A percentile compares a stretch with the other conserved stretches of the same genome.
phyloP scores from a whole-genome alignment of 2,113 vertebrate species.

The Shinisaurus crocodilurus region DNA sequence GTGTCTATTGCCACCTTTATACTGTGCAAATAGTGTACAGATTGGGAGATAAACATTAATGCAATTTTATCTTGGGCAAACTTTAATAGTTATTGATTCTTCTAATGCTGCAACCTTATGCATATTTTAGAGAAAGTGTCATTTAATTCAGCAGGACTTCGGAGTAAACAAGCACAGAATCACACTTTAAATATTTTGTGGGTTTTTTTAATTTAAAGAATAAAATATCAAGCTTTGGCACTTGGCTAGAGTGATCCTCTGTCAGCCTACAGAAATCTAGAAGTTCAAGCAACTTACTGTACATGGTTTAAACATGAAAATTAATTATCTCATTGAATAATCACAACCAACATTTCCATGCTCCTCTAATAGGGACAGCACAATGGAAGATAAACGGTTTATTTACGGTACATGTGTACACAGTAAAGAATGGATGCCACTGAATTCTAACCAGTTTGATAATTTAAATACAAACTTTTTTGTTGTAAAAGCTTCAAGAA shows the following conservation, averaged over 20 bases:
- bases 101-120: neutral
- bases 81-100: neutral
- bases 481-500: neutral
- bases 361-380: neutral
- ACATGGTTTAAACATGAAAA: neutral
- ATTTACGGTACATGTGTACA: neutral
- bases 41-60: neutral
- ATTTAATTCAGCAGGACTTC: neutral
- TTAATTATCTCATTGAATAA: neutral
- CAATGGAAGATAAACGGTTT: neutral
- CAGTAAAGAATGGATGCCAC: neutral
- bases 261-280: neutral
- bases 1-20: neutral
- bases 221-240: neutral
- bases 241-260: neutral
- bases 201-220: neutral
- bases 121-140: neutral
- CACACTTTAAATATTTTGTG: neutral
- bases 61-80: neutral
- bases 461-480: neutral
- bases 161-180: neutral
- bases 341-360: neutral
- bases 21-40: neutral
- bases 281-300: neutral
- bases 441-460: neutral